phyloP scores from a whole-genome alignment of 2,797 vertebrate genomes.

The Iguana delicatissima region DNA sequence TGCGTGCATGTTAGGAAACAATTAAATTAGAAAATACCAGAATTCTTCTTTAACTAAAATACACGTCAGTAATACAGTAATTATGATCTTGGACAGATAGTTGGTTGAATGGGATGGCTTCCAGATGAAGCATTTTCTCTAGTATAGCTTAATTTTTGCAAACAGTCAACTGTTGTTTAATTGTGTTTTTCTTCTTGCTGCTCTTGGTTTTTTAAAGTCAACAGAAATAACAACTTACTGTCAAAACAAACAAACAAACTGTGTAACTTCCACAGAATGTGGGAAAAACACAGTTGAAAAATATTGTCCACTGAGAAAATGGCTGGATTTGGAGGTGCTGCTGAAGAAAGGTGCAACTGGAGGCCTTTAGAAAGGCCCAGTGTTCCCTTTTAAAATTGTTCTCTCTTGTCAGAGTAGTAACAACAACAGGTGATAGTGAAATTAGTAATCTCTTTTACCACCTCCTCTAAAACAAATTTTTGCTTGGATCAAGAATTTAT shows the following conservation, averaged over 20 bases:
- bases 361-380: neutral
- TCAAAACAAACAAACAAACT: neutral
- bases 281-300: neutral
- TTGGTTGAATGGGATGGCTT: neutral
- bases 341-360: neutral
- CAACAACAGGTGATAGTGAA: neutral
- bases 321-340: neutral
- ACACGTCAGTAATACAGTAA: slow-evolving; percentile 11
- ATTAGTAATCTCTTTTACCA: neutral
- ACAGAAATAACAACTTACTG: neutral
- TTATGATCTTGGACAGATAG: neutral
- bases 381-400: neutral
- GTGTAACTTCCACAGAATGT: neutral
- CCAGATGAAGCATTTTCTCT: neutral
- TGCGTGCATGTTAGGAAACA: slow-evolving; percentile 17
- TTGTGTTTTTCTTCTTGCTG: neutral
- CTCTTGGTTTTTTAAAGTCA: neutral
- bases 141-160: neutral
- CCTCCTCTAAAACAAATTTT: neutral
- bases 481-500: neutral
- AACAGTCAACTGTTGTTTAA: neutral
- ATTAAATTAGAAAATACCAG: slow-evolving; percentile 15
- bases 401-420: neutral
- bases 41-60: slow-evolving; percentile 24
- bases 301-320: neutral